A percentile compares a stretch with the other conserved stretches of the same genome.
Conservation (phyloP, 1,140 invertebrate genomes). For the Caenorhabditis brenneri region DNA sequence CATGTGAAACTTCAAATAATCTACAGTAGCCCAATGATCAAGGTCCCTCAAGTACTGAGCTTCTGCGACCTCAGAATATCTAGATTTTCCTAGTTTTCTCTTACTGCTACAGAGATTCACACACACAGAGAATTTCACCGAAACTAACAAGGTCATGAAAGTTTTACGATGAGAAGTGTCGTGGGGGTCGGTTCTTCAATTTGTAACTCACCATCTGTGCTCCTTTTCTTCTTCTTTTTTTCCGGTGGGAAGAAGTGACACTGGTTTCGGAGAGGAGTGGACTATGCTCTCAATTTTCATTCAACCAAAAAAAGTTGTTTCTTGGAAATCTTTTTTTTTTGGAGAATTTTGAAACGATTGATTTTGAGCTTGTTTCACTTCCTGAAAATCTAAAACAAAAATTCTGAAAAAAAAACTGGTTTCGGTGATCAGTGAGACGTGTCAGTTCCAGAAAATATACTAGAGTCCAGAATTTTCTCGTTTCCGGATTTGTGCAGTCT, state of each 20-base stretch:
- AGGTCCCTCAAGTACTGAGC: no score
- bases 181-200: not conserved
- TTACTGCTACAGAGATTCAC: no score
- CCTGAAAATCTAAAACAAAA: not conserved
- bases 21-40: no score
- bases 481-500: not conserved
- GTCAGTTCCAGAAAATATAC: not conserved
- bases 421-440: not conserved
- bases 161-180: slow-evolving; percentile 1
- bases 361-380: not conserved
- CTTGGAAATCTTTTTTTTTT: no score
- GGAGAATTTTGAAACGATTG: not conserved
- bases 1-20: no score
- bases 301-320: no score
- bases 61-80: no score
- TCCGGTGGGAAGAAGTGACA: not conserved
- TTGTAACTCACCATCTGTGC: slow-evolving; percentile 8
- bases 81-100: no score
- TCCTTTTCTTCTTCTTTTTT: not conserved
- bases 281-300: not conserved
- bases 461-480: no score
- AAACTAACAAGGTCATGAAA: not conserved
- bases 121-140: no score
- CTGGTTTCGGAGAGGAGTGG: not conserved
- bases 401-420: no score